Base-by-base conservation (phyloP, 2,888 invertebrate genomes). In the Drosophila sordidapex region DNA sequence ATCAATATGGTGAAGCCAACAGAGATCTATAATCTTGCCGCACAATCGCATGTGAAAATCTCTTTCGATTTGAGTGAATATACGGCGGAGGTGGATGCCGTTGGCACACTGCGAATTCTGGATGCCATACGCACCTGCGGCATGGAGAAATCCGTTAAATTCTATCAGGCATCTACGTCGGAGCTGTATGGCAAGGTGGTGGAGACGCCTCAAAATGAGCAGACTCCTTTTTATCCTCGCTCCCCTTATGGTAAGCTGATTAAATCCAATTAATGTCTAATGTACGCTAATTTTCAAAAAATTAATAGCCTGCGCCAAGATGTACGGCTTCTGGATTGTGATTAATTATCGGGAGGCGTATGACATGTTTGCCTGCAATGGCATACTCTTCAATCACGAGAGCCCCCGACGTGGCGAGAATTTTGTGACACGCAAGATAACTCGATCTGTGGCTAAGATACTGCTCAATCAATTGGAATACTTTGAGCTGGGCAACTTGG, bases 51-150 rank as follows among this genome's bases (percentile, higher is more conserved):
- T 93, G 99, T 99, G 2, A 99, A 99, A 94, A 98, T 99, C 43
- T 99, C 99, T 0, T 99, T 99, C 92, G 99, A 99, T 91, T 94
- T 99, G 73, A 98, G 99, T 89, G 99, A 99, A 93, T 99, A 99
- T 91, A 99, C 99, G 0, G 99, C 99, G 0, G 99, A 99, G 94
- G 99, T 99, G 2, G 98, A 99, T 93, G 99, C 97, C 0, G 95
- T 99, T n/a, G 99, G 99, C 15, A 98, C 98, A 0, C 94, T 99
- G 31, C 94, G 99, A 79, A 94, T 99, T 38, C 93, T 99, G 59
- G 99, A 99, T 92, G 99, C 99, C 0, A 97, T 99, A 66, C 94
- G 98, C 80, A 97, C 97, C 0, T 98, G 97, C 77, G 96, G 97
- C 0, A 94, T 99, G 72, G 97, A 96, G 83, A 96, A 96, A 62